Evolutionary conservation across 2,888 invertebrate species (phyloP).

Genomic region (Xestia xanthographa): DNA sequence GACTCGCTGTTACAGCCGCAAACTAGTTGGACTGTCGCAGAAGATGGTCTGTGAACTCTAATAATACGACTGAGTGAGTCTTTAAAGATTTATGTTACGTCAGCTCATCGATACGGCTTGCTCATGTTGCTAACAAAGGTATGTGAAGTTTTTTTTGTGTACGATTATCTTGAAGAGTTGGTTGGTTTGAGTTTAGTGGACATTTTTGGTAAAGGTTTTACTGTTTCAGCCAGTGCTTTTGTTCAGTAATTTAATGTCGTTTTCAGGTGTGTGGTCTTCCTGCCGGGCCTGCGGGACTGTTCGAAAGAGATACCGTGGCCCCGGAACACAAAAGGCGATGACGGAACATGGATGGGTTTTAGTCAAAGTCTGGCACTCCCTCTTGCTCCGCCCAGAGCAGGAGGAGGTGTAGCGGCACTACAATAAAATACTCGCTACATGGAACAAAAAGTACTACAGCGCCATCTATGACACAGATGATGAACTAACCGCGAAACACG

Average conservation of each 20-base stretch:
- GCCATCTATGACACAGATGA: too few relatives aligned
- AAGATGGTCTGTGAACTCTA: constrained; percentile 67
- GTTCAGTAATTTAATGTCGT: neutral
- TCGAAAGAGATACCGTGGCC: too few relatives aligned
- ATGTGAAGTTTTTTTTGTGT: constrained; percentile 33
- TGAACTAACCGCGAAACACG: too few relatives aligned
- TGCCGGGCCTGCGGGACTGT: too few relatives aligned
- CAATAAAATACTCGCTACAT: too few relatives aligned
- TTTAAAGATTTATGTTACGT: constrained; percentile 68
- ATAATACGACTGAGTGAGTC: constrained; percentile 63
- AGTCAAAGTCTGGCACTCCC: too few relatives aligned
- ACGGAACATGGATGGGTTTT: too few relatives aligned
- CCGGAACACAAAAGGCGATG: too few relatives aligned
- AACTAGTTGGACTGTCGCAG: constrained; percentile 65
- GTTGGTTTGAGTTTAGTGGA: neutral
- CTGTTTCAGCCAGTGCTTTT: neutral
- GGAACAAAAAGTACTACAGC: too few relatives aligned
- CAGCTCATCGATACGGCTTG: constrained; percentile 51
- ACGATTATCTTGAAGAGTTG: constrained; percentile 8
- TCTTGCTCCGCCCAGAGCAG: too few relatives aligned
- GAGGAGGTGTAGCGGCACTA: too few relatives aligned
- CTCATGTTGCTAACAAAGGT: constrained; percentile 48
- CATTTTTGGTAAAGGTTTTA: neutral
- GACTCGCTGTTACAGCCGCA: constrained; percentile 62
- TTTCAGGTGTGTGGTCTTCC: too few relatives aligned